Evolutionary conservation across 2,888 invertebrate species (phyloP).

Genomic region (Conops quadrifasciatus): DNA sequence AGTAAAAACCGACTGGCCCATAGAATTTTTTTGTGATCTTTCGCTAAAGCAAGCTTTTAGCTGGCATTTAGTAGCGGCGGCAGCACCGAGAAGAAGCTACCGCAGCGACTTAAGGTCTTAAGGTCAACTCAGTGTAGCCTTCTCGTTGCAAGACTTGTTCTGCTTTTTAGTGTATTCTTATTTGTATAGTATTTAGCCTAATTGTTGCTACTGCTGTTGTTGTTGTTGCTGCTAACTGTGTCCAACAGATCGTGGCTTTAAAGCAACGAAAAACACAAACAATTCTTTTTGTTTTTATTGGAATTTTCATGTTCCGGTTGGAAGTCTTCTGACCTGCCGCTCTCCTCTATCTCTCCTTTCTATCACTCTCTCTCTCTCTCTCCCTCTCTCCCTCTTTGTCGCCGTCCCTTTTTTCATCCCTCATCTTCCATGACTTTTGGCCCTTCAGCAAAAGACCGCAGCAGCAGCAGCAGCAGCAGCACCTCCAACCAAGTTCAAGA

Average conservation of each 20-base stretch:
- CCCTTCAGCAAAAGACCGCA: no score
- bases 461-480: no score
- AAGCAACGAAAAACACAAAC: not conserved
- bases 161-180: not conserved
- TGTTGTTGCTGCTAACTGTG: not conserved
- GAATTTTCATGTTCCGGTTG: not conserved
- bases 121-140: not conserved
- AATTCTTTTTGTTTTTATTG: constrained; percentile 3
- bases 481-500: no score
- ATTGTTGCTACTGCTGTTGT: not conserved
- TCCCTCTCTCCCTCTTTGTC: not conserved
- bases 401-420: no score
- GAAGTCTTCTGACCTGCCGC: not conserved
- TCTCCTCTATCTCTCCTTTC: not conserved
- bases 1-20: not conserved
- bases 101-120: not conserved
- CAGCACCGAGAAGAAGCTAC: not conserved
- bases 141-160: not conserved
- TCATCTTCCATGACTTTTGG: not conserved
- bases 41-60: constrained; percentile 54
- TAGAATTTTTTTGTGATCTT: constrained; percentile 4
- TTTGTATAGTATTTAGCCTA: not conserved
- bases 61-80: constrained; percentile 50
- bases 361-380: not conserved
- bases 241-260: not conserved